phyloP scores from a whole-genome alignment of 2,797 vertebrate genomes.

The Lophotriccus pileatus region DNA sequence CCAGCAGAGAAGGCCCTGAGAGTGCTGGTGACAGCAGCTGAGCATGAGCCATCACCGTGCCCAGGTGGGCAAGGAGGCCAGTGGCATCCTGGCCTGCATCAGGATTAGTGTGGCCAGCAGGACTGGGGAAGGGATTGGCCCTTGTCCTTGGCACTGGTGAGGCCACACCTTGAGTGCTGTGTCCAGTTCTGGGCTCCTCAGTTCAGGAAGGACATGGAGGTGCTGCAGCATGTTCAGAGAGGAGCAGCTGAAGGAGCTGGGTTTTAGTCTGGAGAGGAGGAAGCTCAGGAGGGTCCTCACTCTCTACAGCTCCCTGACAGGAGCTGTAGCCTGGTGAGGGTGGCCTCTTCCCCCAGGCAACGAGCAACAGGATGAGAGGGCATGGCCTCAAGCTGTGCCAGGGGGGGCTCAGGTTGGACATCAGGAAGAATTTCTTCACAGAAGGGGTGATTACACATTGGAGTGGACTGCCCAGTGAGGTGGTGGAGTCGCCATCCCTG shows the following conservation, averaged over 20 bases:
- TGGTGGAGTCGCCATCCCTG: neutral
- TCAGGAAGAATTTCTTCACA: neutral
- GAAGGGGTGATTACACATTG: neutral
- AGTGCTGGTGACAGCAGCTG: neutral
- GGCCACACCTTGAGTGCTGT: neutral
- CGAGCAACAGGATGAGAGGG: fast-evolving
- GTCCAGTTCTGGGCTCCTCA: neutral
- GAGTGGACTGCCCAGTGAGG: no score
- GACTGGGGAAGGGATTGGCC: neutral
- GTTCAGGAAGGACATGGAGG: neutral
- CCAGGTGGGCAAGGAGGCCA: neutral
- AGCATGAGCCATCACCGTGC: neutral
- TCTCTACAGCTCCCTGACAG: neutral
- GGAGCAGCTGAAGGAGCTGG: neutral
- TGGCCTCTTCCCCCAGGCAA: neutral
- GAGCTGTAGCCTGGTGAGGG: neutral
- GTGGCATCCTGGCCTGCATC: neutral
- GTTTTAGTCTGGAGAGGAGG: neutral
- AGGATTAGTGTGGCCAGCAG: neutral
- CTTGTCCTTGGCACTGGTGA: neutral
- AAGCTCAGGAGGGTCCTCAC: fast-evolving
- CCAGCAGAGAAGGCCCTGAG: neutral
- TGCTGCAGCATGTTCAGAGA: neutral
- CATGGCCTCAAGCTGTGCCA: neutral
- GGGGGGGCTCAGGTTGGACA: neutral